A percentile compares a stretch with the other conserved stretches of the same genome.
These are phyloP conservation scores for Platerodrilus igneus DNA, from an alignment of 2,888 invertebrate species.

Conservation along the genomic window DNA sequence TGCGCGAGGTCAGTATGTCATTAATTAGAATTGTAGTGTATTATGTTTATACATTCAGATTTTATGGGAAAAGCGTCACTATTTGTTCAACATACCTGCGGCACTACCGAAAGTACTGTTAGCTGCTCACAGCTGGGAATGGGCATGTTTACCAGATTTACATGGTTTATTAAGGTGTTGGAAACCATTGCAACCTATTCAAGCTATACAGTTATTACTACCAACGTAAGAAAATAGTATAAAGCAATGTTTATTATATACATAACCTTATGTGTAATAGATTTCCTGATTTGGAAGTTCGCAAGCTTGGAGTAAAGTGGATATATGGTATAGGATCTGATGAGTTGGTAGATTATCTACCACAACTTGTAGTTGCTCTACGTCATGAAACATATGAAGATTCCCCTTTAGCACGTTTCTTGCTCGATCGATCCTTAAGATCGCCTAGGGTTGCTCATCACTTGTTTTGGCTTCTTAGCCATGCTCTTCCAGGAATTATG, in stretches of 20 bases:
- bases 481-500: constrained; percentile 73
- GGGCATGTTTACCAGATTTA: constrained; percentile 78
- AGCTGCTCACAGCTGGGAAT: constrained; percentile 90
- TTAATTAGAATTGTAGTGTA: constrained; percentile 25
- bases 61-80: constrained; percentile 92
- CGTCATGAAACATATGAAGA: constrained; percentile 89
- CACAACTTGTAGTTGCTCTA: constrained; percentile 87
- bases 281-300: constrained; percentile 87
- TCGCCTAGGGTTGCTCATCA: constrained; percentile 91
- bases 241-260: not conserved
- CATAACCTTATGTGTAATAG: constrained; percentile 47
- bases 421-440: constrained; percentile 75
- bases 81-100: constrained; percentile 75
- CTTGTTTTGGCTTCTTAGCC: constrained; percentile 89
- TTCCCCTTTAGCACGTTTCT: constrained; percentile 76
- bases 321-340: constrained; percentile 77
- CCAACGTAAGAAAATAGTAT: constrained; percentile 66
- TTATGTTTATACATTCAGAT: constrained; percentile 54
- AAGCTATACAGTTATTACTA: constrained; percentile 85
- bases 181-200: constrained; percentile 78
- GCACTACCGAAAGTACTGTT: constrained; percentile 82
- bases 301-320: constrained; percentile 79
- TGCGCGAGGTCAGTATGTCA: constrained; percentile 56
- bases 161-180: constrained; percentile 85
- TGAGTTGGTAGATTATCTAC: constrained; percentile 85